A percentile compares a stretch with the other conserved stretches of the same genome.
Conservation (phyloP, 2,888 invertebrate genomes). For the Pristionchus arcanus region DNA sequence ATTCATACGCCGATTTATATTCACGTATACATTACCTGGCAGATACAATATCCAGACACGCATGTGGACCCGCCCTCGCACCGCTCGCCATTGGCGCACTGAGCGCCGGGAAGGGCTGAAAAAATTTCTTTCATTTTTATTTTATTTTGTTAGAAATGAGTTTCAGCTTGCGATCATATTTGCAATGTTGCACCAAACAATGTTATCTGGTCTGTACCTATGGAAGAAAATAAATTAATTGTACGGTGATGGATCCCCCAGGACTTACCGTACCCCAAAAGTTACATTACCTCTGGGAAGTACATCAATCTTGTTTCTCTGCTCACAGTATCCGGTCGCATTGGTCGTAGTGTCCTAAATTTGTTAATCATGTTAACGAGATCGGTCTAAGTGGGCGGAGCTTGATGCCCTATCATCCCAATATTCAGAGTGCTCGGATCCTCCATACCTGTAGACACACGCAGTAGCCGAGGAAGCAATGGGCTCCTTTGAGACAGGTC, state of each 20-base stretch:
- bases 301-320: conserved; percentile 35
- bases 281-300: conserved; percentile 42
- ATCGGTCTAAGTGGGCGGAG: background rate
- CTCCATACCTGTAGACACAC: background rate
- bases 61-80: conserved; percentile 60
- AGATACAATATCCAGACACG: conserved; percentile 57
- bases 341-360: conserved; percentile 61
- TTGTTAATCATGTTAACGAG: too few species aligned
- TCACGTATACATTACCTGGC: conserved; percentile 35
- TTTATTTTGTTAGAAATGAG: too few species aligned
- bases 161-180: background rate
- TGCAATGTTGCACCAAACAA: too few species aligned
- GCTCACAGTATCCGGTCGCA: conserved; percentile 66
- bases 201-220: too few species aligned
- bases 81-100: conserved; percentile 47
- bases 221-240: too few species aligned
- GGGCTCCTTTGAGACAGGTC: conserved; percentile 25
- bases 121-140: background rate
- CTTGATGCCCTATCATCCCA: background rate
- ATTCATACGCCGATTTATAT: too few species aligned
- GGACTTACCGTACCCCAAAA: too few species aligned
- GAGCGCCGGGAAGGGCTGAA: conserved; percentile 60
- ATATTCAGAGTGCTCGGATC: background rate
- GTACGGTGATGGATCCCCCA: background rate
- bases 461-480: conserved; percentile 53